phyloP scores from a whole-genome alignment of 2,113 vertebrate species.

The Phyllostomus hastatus region DNA sequence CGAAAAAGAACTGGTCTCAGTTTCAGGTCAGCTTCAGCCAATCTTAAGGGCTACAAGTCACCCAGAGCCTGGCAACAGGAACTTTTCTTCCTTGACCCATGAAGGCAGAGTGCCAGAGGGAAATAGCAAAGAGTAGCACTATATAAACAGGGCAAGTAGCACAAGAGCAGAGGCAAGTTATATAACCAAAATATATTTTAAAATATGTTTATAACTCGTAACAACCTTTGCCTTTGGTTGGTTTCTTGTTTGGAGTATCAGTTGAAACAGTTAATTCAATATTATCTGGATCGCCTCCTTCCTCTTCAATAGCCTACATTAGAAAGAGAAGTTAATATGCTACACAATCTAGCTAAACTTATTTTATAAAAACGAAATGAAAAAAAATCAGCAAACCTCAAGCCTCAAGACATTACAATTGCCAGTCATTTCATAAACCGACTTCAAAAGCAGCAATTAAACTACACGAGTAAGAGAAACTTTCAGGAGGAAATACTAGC shows the following conservation, averaged over 20 bases:
- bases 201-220: constrained; percentile 75
- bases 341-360: constrained; percentile 73
- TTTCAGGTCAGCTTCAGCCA: constrained; percentile 51
- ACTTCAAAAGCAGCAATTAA: constrained; percentile 54
- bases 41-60: constrained; percentile 60
- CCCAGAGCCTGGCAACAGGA: constrained; percentile 44
- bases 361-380: constrained; percentile 67
- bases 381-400: constrained; percentile 55
- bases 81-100: constrained; percentile 74
- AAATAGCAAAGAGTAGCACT: constrained; percentile 71
- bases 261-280: constrained; percentile 86
- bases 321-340: constrained; percentile 71
- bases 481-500: neutral
- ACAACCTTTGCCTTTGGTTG: constrained; percentile 93
- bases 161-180: constrained; percentile 74
- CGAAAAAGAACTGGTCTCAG: constrained; percentile 46
- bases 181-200: constrained; percentile 72
- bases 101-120: constrained; percentile 73
- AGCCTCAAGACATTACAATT: constrained; percentile 57
- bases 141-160: constrained; percentile 73
- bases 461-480: constrained; percentile 27
- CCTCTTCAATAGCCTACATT: constrained; percentile 94
- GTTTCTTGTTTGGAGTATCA: constrained; percentile 89
- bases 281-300: constrained; percentile 95
- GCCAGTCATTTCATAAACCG: constrained; percentile 51